These are phyloP conservation scores for Cacatua alba DNA, from an alignment of 2,113 vertebrate genomes.

Conservation along the genomic window DNA sequence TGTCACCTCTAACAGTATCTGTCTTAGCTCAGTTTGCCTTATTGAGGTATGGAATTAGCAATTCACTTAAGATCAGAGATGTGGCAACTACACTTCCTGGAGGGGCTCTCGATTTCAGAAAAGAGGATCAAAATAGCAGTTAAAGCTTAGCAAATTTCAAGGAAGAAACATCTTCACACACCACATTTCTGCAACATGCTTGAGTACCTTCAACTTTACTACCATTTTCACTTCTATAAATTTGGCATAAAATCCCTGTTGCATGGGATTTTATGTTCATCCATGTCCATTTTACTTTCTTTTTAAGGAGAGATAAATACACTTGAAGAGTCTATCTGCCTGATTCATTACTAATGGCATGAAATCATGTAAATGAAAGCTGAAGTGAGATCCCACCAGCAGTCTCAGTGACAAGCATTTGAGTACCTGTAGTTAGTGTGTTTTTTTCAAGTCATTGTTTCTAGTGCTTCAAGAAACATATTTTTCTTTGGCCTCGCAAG, in stretches of 20 bases:
- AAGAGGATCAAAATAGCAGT: background rate
- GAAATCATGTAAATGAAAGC: background rate
- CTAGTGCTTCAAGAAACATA: background rate
- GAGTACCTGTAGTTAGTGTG: background rate
- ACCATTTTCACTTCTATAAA: background rate
- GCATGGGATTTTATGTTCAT: background rate
- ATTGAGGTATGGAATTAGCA: background rate
- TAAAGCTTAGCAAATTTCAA: background rate
- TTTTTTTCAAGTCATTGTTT: background rate
- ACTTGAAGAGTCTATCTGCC: background rate
- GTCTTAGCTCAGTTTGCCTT: background rate
- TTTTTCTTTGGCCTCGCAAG: background rate
- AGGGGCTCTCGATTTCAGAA: background rate
- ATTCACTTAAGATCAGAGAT: background rate
- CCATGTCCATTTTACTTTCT: background rate
- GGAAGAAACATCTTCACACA: background rate
- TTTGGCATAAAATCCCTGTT: background rate
- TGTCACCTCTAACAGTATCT: slow-evolving; percentile 15
- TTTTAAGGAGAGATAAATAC: background rate
- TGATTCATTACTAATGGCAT: background rate
- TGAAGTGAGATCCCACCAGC: background rate
- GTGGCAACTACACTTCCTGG: background rate
- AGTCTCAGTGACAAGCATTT: background rate
- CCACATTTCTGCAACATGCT: background rate
- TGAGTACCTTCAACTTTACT: background rate